phyloP scores from a whole-genome alignment of 2,113 vertebrate genomes.

The Corythornis cristatus region DNA sequence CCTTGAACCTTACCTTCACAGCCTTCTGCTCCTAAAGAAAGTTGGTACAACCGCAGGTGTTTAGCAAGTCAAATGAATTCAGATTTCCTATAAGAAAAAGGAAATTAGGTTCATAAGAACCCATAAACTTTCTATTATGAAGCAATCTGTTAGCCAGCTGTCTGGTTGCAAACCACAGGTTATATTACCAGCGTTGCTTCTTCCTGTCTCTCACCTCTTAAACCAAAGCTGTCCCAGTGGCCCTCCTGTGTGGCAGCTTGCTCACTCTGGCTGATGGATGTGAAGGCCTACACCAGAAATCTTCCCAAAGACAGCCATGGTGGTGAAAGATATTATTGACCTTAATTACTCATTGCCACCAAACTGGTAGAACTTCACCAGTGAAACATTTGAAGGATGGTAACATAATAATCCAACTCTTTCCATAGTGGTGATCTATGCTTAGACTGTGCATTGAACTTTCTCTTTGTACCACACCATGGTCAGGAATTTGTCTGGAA shows the following conservation, averaged over 20 bases:
- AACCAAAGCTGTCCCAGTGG: constrained; percentile 7
- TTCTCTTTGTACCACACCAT: not conserved
- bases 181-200: constrained; percentile 28
- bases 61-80: constrained; percentile 35
- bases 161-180: constrained; percentile 53
- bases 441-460: not conserved
- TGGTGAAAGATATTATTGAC: not conserved
- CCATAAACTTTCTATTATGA: constrained; percentile 57
- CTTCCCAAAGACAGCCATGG: not conserved
- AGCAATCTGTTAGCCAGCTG: constrained; percentile 63
- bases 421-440: not conserved
- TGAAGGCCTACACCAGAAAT: not conserved
- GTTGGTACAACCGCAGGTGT: not conserved
- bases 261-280: not conserved
- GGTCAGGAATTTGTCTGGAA: not conserved
- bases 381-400: not conserved
- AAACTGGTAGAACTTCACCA: not conserved
- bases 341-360: not conserved
- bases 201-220: constrained; percentile 52
- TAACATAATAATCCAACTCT: not conserved
- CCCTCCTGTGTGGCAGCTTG: constrained; percentile 6
- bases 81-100: constrained; percentile 52
- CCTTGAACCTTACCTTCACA: not conserved
- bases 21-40: not conserved
- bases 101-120: constrained; percentile 49